phyloP scores from a whole-genome alignment of 1,140 invertebrate species.

The Oryctes rhinoceros region DNA sequence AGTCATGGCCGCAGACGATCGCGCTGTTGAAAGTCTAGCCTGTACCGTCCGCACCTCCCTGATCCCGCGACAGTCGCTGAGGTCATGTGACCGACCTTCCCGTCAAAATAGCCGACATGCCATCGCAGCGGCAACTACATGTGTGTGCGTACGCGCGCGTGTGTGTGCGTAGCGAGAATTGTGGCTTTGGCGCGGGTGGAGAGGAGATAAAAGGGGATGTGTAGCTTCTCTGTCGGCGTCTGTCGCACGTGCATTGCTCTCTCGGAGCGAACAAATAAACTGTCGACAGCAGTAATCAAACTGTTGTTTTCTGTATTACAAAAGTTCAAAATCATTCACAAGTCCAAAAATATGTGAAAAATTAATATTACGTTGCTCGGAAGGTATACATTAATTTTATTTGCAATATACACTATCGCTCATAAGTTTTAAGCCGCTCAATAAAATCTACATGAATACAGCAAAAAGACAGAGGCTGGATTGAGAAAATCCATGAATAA shows the following conservation, averaged over 20 bases:
- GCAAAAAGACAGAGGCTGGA: too few relatives aligned
- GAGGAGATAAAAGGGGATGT: constrained; percentile 20
- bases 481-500: too few relatives aligned
- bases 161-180: constrained; percentile 24
- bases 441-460: too few relatives aligned
- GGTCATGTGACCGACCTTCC: constrained; percentile 73
- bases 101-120: constrained; percentile 78
- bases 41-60: constrained; percentile 46
- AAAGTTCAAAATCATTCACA: constrained; percentile 8
- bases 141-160: constrained; percentile 40
- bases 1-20: constrained; percentile 45
- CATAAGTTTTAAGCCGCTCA: too few relatives aligned
- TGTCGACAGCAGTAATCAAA: constrained; percentile 29
- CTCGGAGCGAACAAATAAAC: constrained; percentile 41
- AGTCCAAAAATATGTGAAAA: background rate
- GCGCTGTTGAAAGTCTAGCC: constrained; percentile 54
- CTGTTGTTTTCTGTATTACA: constrained; percentile 3
- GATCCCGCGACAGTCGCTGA: constrained; percentile 51
- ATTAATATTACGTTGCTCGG: background rate
- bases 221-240: constrained; percentile 41
- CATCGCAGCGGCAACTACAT: constrained; percentile 50
- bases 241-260: constrained; percentile 49
- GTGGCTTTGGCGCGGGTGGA: background rate
- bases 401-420: too few relatives aligned
- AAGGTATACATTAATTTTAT: background rate